Evolutionary conservation across 2,888 invertebrate genomes (phyloP), one percentile per base, ranked within the genome.

Genomic region (Catocala nupta): DNA sequence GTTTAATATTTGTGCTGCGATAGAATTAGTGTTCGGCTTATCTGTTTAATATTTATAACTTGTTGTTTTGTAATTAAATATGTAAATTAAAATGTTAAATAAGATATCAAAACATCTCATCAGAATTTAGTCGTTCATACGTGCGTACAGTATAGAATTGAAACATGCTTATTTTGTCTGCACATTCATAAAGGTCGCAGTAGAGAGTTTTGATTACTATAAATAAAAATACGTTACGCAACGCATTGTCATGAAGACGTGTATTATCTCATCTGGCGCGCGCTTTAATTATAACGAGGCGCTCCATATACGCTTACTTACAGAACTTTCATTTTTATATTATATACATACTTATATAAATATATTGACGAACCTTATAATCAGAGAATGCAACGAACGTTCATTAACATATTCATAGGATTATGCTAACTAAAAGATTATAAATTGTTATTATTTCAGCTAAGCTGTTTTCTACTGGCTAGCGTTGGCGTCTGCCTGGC

Each of bases 401-500:
- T 47, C n/a, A 63, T 55, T 50, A 60, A 53, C 13, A 10, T 44
- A 16, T 55, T 63, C 25, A 55, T 58, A 51, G 48, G 58, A 55
- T 51, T 62, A 63, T 63, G 50, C 49, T 52, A 65, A 67, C 67
- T 75, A 66, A 65, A 70, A 65, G 57, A 63, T 56, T 56, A 55
- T 43, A 69, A n/a, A 71, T 71, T 84, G 71, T 88, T 88, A 78
- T 87, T 81, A 86, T 94, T 93, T 90, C 93, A 94, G 93, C 87
- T 92, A 74, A 86, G 89, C 90, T 87, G 91, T 81, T 83, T 90
- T 73, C 89, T 93, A 72, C 90, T 92, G 86, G 90, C 91, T 86
- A 83, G 88, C 86, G 78, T 90, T 88, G 92, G 91, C 77, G 86
- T 91, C 87, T 89, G 91, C 91, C 81, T 88, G 82, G 93, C 93